Evolutionary conservation across 2,797 vertebrate genomes (phyloP), one percentile per base, ranked within the genome.

Genomic region (Pipistrellus pygmaeus): DNA sequence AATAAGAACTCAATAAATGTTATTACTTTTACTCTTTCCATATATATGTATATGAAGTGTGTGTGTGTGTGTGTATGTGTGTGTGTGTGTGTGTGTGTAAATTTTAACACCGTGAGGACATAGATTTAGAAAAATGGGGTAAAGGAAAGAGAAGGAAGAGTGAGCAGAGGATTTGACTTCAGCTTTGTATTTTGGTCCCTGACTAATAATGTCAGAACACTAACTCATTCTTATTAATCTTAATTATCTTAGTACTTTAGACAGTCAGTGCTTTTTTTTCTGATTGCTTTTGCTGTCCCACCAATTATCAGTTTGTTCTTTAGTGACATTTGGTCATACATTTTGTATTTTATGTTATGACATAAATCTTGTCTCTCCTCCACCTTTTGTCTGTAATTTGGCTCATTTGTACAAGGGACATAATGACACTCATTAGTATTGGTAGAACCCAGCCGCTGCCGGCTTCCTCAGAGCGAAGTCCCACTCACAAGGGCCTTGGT

Each of bases 341-440:
- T 91, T 95, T 91, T 94, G 13, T 64, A 18, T 94, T 25, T 95
- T 96, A 44, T 53, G 60, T 92, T 96, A 62, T 8, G 91, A 91
- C 76, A 69, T 78, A 89, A 94, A 89, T 97, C 83, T 91, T 46
- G 81, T 95, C 53, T 85, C 46, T 91, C 78, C 60, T 57, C 62
- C 35, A 73, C 11, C 83, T 94, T 96, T 96, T 96, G 86, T 97
- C 88, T 97, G 93, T 92, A 95, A 86, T 90, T 94, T 96, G 96
- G 96, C 96, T 97, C 92, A 21, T 95, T 96, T 93, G 95, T 92
- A 55, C 71, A 68, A 96, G 71, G 93, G 69, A 1, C 75, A 13
- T 96, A 95, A 93, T 96, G 97, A 72, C 9, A 15, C 95, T 96
- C 95, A 96, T 98, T 97, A 97, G 96, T 97, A 96, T 92, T 96